Conservation (phyloP, 1,140 invertebrate genomes). For the Drosophila quadrilineata region DNA sequence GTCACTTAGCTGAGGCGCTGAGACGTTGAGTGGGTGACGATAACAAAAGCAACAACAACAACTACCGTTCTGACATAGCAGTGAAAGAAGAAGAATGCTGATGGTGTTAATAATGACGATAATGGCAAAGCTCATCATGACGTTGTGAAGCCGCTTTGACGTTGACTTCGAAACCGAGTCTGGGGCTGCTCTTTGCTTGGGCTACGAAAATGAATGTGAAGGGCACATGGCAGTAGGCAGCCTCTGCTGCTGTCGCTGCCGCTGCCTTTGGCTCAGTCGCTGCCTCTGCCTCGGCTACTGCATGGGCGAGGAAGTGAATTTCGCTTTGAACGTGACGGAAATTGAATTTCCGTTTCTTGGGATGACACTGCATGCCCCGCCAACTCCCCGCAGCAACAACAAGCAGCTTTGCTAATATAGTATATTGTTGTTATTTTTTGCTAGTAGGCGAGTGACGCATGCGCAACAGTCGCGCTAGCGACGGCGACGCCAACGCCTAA, state of each 20-base stretch:
- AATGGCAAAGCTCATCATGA: constrained; percentile 45
- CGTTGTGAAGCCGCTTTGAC: too few species aligned
- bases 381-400: constrained; percentile 6
- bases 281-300: constrained; percentile 14
- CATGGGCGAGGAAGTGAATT: constrained; percentile 62
- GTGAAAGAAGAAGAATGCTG: constrained; percentile 3
- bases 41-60: constrained; percentile 28
- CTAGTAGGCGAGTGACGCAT: constrained; percentile 65
- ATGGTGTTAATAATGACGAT: constrained; percentile 48
- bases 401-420: constrained; percentile 22
- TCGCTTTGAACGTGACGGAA: constrained; percentile 70
- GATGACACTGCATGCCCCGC: constrained; percentile 58
- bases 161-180: too few species aligned
- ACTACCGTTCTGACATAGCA: neutral
- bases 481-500: constrained; percentile 33
- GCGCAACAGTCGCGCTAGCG: constrained; percentile 38
- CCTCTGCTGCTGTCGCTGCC: neutral
- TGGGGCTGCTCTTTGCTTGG: constrained; percentile 4
- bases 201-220: constrained; percentile 8
- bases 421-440: constrained; percentile 16
- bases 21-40: constrained; percentile 68
- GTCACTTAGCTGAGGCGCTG: constrained; percentile 69
- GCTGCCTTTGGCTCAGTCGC: neutral
- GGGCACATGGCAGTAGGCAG: neutral
- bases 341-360: constrained; percentile 75